Evolutionary conservation across 2,888 invertebrate genomes (phyloP).

Genomic region (Troides aeacus): DNA sequence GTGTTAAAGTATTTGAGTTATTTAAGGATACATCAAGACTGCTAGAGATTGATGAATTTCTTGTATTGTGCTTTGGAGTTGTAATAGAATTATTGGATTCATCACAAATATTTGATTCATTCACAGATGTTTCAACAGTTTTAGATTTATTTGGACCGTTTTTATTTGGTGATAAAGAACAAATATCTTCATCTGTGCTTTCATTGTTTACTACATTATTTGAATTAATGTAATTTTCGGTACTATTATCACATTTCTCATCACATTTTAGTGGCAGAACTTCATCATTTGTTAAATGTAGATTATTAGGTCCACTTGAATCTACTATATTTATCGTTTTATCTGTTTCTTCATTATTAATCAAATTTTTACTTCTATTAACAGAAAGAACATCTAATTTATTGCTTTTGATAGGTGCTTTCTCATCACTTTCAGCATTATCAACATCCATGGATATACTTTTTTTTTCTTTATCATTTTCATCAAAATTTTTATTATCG

Average conservation of each 20-base stretch:
- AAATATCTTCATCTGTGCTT: conserved; percentile 26
- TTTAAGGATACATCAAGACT: conserved; percentile 54
- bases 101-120: conserved; percentile 46
- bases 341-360: conserved; percentile 31
- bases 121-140: conserved; percentile 43
- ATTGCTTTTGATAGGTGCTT: background rate
- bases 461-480: background rate
- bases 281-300: background rate
- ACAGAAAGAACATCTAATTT: too few species aligned
- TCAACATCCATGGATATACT: background rate
- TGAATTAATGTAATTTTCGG: conserved; percentile 18
- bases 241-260: conserved; percentile 31
- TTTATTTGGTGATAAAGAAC: conserved; percentile 50
- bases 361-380: background rate
- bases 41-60: conserved; percentile 48
- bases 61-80: conserved; percentile 56
- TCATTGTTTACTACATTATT: conserved; percentile 27
- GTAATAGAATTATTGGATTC: conserved; percentile 49
- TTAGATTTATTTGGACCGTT: conserved; percentile 50
- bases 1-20: conserved; percentile 60
- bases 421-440: background rate
- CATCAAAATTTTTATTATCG: conserved; percentile 25
- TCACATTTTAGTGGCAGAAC: conserved; percentile 14
- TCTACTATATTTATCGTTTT: conserved; percentile 13
- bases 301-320: background rate